Conservation (phyloP, 2,888 invertebrate genomes). For the Sarcophaga caerulescens region DNA sequence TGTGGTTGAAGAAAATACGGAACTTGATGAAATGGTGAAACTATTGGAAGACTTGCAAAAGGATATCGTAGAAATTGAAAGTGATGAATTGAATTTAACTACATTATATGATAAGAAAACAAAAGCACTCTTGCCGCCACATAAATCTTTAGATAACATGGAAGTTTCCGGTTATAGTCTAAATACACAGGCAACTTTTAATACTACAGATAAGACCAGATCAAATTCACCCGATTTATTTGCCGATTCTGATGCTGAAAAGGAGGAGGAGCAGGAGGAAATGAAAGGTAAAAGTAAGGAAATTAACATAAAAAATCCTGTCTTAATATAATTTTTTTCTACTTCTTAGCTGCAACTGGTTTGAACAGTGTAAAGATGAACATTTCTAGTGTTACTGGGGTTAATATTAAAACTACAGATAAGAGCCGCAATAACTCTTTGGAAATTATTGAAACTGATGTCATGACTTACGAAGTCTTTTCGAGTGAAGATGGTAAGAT, state of each 20-base stretch:
- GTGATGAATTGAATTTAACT: neutral
- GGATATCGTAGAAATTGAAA: conserved; percentile 7
- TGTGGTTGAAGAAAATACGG: neutral
- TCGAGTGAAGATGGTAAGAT: conserved; percentile 79
- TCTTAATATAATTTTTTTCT: conserved; percentile 1
- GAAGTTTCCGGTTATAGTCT: conserved; percentile 40
- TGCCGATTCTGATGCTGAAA: conserved; percentile 77
- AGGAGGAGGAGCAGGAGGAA: conserved; percentile 40
- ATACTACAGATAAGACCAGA: conserved; percentile 68
- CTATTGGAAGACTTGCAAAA: neutral
- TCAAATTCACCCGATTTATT: conserved; percentile 79
- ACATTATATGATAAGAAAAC: conserved; percentile 1
- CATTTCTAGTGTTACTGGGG: too few species aligned
- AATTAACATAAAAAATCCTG: neutral
- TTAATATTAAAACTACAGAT: too few species aligned
- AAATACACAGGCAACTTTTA: conserved; percentile 39
- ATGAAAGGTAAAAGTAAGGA: conserved; percentile 15
- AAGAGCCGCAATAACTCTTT: conserved; percentile 2
- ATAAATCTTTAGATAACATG: conserved; percentile 31
- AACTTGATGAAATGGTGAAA: conserved; percentile 17
- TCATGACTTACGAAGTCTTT: conserved; percentile 74
- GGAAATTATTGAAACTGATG: conserved; percentile 42
- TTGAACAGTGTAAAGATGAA: neutral
- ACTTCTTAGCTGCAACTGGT: conserved; percentile 8
- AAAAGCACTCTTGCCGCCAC: conserved; percentile 1